Percentiles rank a stretch among this genome's conserved stretches.
These are phyloP conservation scores for Spinibarbus caldwelli DNA, from an alignment of 2,797 vertebrate genomes.

Conservation along the genomic window DNA sequence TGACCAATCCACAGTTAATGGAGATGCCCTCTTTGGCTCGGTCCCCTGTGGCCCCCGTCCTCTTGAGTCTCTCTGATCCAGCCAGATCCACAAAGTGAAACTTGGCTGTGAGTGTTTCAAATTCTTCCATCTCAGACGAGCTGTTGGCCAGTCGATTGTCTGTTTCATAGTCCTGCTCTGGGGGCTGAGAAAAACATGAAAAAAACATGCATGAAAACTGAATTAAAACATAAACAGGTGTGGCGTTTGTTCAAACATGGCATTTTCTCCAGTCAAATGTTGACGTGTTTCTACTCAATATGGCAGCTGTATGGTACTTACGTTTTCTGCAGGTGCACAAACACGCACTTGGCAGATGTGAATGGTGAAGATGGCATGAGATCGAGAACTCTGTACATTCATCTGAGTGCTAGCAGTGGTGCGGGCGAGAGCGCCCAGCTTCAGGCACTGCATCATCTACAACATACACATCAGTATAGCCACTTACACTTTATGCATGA, in stretches of 20 bases:
- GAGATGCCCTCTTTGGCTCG: constrained; percentile 96
- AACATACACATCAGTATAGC: constrained; percentile 83
- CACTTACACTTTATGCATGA: constrained; percentile 80
- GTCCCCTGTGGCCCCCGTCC: constrained; percentile 93
- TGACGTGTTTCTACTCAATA: background rate
- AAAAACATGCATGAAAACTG: background rate
- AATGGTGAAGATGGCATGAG: constrained; percentile 97
- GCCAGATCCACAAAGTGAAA: constrained; percentile 98
- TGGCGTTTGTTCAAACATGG: background rate
- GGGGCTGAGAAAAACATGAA: constrained; percentile 73
- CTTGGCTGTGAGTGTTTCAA: constrained; percentile 93
- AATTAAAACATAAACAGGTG: background rate
- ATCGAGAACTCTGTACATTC: constrained; percentile 96
- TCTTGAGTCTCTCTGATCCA: constrained; percentile 93
- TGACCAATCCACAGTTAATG: constrained; percentile 99
- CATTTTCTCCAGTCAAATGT: background rate
- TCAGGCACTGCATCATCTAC: constrained; percentile 93
- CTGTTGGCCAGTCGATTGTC: constrained; percentile 90
- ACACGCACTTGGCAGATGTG: constrained; percentile 93
- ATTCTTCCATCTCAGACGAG: constrained; percentile 90
- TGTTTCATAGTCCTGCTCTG: constrained; percentile 80
- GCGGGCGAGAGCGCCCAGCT: constrained; percentile 93
- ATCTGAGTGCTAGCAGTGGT: constrained; percentile 99
- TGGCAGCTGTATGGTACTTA: constrained; percentile 67
- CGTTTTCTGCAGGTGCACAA: constrained; percentile 81